Base-by-base conservation (phyloP, 1,140 invertebrate species). In the Chlorops oryzae region DNA sequence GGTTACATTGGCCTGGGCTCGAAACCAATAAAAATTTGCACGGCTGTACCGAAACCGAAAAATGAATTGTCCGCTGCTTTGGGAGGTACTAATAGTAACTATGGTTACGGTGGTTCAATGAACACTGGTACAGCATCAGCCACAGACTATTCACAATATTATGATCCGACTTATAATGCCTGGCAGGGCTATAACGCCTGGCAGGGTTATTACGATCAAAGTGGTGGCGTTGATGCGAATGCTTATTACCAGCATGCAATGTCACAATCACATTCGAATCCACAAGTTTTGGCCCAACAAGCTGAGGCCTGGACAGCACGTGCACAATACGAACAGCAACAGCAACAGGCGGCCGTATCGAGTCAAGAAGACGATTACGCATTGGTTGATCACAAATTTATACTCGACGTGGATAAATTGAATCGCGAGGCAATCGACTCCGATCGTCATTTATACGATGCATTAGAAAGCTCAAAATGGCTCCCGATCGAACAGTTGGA, bases 1-100 rank as follows among this genome's bases (percentile, higher is more conserved):
- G 87, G 87, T 3, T 90, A 86, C 68, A 84, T 84, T 62, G 87
- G 87, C 1, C 74, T 90, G 2, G 88, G 92, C 3, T 81, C 81
- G 1, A 93, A 92, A 68, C 83, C 89, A 9, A 77, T 96, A 5
- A 91, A 92, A 75, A 92, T 95, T 50, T 92, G 90, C 66, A 86
- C 89, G 61, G 91, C 91, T 21, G 88, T 92, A 2, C 90, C 90
- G 6, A 91, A 93, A 62, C 84, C 84, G 4, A 83, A 83, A 65
- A 73, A 78, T 5, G 69, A 70, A 24, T 52, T 71, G 0, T 59
- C 63, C 2, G 63, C 68, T 25, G 66, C 75, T 0, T 50, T 76
- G 4, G 56, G 73, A 2, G 57, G 73, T 10, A 49, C 61, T 10
- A 56, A 58, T 7, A 59, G 68, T 25, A 62, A 65, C 5, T 68